These are phyloP conservation scores for Nemotelus nigrinus DNA, from an alignment of 2,888 invertebrate species.

Conservation along the genomic window DNA sequence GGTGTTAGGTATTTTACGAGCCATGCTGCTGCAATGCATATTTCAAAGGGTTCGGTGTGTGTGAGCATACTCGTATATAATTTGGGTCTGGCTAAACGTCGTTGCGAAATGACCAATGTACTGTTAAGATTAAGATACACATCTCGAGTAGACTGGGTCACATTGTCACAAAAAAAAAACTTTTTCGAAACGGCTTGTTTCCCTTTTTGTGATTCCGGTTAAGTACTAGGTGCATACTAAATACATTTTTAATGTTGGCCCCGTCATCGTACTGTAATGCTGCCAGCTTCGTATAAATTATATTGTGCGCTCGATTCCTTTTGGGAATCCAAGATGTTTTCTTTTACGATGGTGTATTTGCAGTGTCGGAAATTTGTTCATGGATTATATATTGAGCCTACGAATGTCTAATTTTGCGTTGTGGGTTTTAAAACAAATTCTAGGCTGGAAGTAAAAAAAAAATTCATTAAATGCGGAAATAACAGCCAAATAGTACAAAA, in stretches of 20 bases:
- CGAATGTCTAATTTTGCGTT: too few species aligned
- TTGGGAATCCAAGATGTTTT: background rate
- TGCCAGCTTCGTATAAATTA: constrained; percentile 8
- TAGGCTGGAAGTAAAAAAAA: too few species aligned
- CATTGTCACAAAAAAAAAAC: background rate
- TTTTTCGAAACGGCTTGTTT: background rate
- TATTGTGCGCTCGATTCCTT: constrained; percentile 14
- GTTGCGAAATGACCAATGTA: constrained; percentile 32
- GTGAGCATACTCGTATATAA: background rate
- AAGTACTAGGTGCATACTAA: constrained; percentile 25
- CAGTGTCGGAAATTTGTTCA: too few species aligned
- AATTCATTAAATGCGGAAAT: too few species aligned
- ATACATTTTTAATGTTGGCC: constrained; percentile 38
- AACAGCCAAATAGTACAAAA: too few species aligned
- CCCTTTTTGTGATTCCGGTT: background rate
- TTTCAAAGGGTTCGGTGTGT: constrained; percentile 37
- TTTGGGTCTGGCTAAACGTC: background rate
- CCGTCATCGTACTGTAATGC: background rate
- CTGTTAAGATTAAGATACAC: constrained; percentile 40
- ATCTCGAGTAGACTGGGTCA: background rate
- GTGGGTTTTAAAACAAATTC: too few species aligned
- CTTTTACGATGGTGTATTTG: too few species aligned
- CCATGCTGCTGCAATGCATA: constrained; percentile 35
- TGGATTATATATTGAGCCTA: too few species aligned
- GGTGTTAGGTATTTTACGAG: constrained; percentile 29